Evolutionary conservation across 2,797 vertebrate species (phyloP), one percentile per base, ranked within the genome.

Genomic region (Denticeps clupeoides): DNA sequence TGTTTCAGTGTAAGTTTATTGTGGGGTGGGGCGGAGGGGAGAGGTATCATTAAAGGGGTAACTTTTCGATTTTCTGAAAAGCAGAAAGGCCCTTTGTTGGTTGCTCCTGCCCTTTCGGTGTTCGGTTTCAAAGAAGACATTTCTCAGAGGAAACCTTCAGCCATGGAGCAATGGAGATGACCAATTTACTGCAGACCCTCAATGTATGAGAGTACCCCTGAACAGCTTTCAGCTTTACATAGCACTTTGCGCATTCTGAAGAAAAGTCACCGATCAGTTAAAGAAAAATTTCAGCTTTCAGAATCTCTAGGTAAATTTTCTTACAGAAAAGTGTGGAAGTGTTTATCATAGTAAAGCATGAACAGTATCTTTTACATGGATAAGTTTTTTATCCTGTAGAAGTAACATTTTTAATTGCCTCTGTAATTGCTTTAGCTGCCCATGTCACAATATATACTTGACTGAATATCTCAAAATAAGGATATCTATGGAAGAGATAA

Each of bases 81-180:
- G 67, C 69, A 67, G 70, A 73, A 79, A 63, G 74, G 71, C 58
- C 69, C 56, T 73, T 81, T 82, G 73, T 83, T 73, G 65, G 71
- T 64, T 71, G 66, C 69, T 58, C 48, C 54, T 73, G 79, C 74
- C 74, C 79, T 67, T 68, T 59, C 62, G 58, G 61, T 72, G 54
- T 73, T 73, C 67, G 62, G 61, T 72, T 74, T 82, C 65, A 74
- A 78, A 80, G 69, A 63, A 60, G 62, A 58, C 51, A 45, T 23
- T 67, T 69, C 72, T 74, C 61, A 45, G 61, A 60, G 71, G 69
- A 66, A 69, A 59, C 67, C 64, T 64, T 62, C 41, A 65, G 50
- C 38, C 56, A 24, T 48, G 53, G 26, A 60, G 51, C 26, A 22
- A 41, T 56, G 48, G 41, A 71, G 60, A 52, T 40, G 32, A 50